Evolutionary conservation across 2,797 vertebrate species (phyloP), one percentile per base, ranked within the genome.

Genomic region (Coendou prehensilis): DNA sequence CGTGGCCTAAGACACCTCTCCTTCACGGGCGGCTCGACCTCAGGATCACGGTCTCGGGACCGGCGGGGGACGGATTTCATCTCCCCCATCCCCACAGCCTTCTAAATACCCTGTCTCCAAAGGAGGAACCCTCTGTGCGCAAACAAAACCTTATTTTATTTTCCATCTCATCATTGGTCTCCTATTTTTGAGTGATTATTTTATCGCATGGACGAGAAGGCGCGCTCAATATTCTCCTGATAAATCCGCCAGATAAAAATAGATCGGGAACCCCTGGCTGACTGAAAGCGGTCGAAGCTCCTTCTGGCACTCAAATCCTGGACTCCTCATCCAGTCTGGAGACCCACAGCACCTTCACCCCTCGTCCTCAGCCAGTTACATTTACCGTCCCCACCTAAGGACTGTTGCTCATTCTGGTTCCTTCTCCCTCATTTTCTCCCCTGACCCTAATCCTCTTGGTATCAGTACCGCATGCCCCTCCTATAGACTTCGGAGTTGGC

Each of bases 391-490:
- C 75, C 28, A 57, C 9, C 15, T 59, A 37, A 71, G 64, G 41
- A 81, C 8, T 2, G 0, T 7, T 6, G 50, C 26, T 67, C 64
- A 54, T 22, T 26, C 7, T 7, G 3, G 1, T 26, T 76, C 22
- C 37, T 54, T 37, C 37, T 30, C 52, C 45, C 52, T 18, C 17
- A 5, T 75, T 26, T 33, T 33, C 23, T 20, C 37, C 56, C 64
- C 30, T 37, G 9, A 84, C 37, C 6, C 14, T 76, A 37, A n/a
- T 28, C 37, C 41, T 64, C 13, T 9, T 63, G 47, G 73, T 18
- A 30, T 10, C n/a, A 11, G 1, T 23, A 52, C 1, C 18, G 9
- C 20, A 50, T 9, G 0, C 11, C 0, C 2, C 33, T 56, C 17
- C 59, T 11, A 37, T 26, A 28, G 69, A 37, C n/a, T 50, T 20